phyloP scores from a whole-genome alignment of 2,888 invertebrate species.

The Ophioninae sp. region DNA sequence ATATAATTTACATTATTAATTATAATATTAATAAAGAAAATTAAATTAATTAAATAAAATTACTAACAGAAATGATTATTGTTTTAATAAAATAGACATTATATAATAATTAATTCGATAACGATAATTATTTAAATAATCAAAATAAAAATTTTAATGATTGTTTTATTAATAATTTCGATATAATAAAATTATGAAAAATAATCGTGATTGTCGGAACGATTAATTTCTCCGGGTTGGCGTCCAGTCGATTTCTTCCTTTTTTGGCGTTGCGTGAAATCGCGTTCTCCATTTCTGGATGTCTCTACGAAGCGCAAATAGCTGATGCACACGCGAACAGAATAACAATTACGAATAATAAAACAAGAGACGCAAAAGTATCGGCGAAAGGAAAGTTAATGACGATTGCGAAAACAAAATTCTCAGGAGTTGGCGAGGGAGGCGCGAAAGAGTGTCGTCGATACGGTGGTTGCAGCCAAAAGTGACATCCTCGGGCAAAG shows the following conservation, averaged over 20 bases:
- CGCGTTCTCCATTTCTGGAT: constrained; percentile 14
- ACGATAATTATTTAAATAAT: too few relatives aligned
- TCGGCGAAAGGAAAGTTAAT: background rate
- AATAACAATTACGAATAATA: constrained; percentile 6
- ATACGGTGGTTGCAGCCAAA: constrained; percentile 69
- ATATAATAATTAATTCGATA: too few relatives aligned
- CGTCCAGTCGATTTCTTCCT: constrained; percentile 38
- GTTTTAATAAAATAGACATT: too few relatives aligned
- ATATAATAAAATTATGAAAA: background rate
- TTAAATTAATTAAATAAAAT: too few relatives aligned
- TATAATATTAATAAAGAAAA: too few relatives aligned
- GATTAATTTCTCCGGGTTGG: constrained; percentile 9
- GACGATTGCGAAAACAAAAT: background rate
- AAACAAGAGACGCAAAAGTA: background rate
- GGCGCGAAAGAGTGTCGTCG: constrained; percentile 68
- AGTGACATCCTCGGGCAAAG: constrained; percentile 62
- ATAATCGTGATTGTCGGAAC: constrained; percentile 37
- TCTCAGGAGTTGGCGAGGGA: constrained; percentile 72
- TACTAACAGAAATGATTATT: too few relatives aligned
- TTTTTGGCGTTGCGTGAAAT: constrained; percentile 53
- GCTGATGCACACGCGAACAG: constrained; percentile 11
- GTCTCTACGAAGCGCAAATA: background rate
- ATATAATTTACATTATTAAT: too few relatives aligned
- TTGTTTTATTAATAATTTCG: too few relatives aligned
- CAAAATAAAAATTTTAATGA: too few relatives aligned